These are phyloP conservation scores for Antedon mediterranea DNA, from an alignment of 53 echinoderm and acorn worm species.

Conservation along the genomic window DNA sequence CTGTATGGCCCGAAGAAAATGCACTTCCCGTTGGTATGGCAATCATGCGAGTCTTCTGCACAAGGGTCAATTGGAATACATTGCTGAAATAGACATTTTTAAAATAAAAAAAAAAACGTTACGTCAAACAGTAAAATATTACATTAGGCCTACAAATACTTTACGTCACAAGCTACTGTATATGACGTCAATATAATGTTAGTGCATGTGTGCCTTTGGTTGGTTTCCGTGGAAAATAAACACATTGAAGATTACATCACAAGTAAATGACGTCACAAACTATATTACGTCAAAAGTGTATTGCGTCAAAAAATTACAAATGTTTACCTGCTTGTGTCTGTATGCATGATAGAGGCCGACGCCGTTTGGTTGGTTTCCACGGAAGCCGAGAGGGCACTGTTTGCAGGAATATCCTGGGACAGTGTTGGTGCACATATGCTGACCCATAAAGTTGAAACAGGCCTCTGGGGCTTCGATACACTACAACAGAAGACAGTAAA, in stretches of 20 bases:
- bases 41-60: conserved; percentile 68
- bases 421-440: conserved; percentile 66
- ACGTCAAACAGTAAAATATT: too few relatives aligned
- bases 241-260: neutral
- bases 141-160: too few relatives aligned
- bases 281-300: neutral
- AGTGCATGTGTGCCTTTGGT: too few relatives aligned
- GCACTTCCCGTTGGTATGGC: conserved; percentile 60
- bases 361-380: conserved; percentile 93
- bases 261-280: too few relatives aligned
- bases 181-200: too few relatives aligned
- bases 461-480: conserved; percentile 57
- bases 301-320: neutral
- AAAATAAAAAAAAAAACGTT: too few relatives aligned
- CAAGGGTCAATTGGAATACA: conserved; percentile 97
- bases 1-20: conserved; percentile 80
- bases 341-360: conserved; percentile 70
- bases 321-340: conserved; percentile 66
- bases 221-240: too few relatives aligned
- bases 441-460: conserved; percentile 77
- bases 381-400: conserved; percentile 63
- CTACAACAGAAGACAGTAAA: too few relatives aligned
- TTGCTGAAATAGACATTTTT: conserved; percentile 42
- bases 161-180: too few relatives aligned
- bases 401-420: conserved; percentile 72